A percentile compares a stretch with the other conserved stretches of the same genome.
Conservation (phyloP, 2,797 vertebrate genomes). For the Parauchenoglanis punctatus region DNA sequence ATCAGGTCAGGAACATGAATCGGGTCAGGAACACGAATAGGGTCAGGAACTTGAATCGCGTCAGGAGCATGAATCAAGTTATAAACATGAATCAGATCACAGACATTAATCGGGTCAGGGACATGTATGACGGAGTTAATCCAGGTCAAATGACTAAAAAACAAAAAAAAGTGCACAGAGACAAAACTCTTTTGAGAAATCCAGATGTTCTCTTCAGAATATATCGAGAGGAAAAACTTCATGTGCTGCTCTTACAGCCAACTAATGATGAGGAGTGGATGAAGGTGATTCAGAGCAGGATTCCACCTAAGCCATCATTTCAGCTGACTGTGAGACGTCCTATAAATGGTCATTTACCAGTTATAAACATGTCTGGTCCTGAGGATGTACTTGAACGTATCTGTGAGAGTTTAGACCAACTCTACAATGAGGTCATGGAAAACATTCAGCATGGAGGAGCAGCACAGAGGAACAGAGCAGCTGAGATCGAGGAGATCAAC, state of each 20-base stretch:
- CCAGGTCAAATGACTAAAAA: not conserved
- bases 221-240: not conserved
- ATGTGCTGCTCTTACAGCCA: not conserved
- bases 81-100: too few species aligned
- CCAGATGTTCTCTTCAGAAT: not conserved
- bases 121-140: not conserved
- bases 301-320: not conserved
- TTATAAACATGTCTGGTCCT: slow-evolving; percentile 4
- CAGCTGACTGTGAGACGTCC: not conserved
- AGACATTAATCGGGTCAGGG: not conserved
- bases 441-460: not conserved
- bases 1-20: too few species aligned
- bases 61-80: too few species aligned
- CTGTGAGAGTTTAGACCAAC: not conserved
- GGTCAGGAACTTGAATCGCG: too few species aligned
- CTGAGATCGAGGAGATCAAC: not conserved
- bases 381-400: not conserved
- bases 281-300: not conserved
- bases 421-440: not conserved
- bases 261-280: not conserved
- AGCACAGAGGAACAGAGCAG: not conserved
- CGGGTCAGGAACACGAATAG: too few species aligned
- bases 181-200: not conserved
- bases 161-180: not conserved
- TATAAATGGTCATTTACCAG: not conserved